These are phyloP conservation scores for Ectropis crepuscularia DNA, from an alignment of 2,888 invertebrate genomes.

Conservation along the genomic window DNA sequence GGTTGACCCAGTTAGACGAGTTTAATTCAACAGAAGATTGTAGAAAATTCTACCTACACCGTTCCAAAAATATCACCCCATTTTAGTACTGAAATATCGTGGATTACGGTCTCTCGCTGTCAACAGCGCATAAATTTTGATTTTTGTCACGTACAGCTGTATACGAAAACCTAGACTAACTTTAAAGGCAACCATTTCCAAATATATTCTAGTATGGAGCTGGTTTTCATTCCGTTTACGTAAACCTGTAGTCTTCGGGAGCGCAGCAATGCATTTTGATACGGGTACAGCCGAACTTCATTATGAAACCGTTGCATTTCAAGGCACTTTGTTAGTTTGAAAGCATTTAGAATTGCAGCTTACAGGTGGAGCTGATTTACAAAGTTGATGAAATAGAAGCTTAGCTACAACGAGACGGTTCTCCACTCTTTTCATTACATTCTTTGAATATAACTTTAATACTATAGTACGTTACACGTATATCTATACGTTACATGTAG, in stretches of 20 bases:
- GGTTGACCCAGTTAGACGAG: not conserved
- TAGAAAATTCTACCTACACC: conserved; percentile 29
- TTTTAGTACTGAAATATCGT: conserved; percentile 40
- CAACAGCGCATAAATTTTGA: conserved; percentile 45
- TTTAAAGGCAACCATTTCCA: conserved; percentile 42
- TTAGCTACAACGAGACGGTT: too few species aligned
- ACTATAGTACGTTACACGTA: too few species aligned
- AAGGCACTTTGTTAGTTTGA: conserved; percentile 16
- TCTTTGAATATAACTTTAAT: too few species aligned
- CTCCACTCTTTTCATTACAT: too few species aligned
- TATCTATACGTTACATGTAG: too few species aligned
- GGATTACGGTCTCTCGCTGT: conserved; percentile 41
- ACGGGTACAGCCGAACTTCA: conserved; percentile 34
- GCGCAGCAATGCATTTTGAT: conserved; percentile 41
- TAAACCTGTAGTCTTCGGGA: conserved; percentile 36
- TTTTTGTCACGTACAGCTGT: conserved; percentile 45
- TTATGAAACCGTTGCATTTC: conserved; percentile 38
- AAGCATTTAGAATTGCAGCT: conserved; percentile 51
- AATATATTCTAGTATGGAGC: conserved; percentile 36
- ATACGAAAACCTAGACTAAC: conserved; percentile 44
- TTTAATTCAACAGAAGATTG: conserved; percentile 8
- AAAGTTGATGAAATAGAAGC: not conserved
- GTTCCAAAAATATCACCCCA: conserved; percentile 40
- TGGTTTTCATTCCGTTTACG: conserved; percentile 35
- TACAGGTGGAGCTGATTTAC: not conserved